Evolutionary conservation across 2,113 vertebrate genomes (phyloP), one percentile per base, ranked within the genome.

Genomic region (Mugil cephalus): DNA sequence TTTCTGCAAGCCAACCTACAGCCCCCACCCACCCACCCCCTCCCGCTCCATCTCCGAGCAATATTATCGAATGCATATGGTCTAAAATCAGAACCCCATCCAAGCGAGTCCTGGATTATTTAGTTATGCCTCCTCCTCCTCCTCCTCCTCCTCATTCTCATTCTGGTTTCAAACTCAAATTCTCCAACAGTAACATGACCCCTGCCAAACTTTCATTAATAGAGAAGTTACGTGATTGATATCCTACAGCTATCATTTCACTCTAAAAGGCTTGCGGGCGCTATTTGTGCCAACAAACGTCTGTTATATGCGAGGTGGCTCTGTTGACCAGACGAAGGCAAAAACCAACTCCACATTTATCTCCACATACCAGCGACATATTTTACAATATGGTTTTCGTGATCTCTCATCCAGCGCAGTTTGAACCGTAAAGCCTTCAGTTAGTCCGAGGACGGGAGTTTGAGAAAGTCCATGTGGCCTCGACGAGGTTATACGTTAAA

Each of bases 31-130:
- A 7, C 38, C 48, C 60, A 38, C 45, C 30, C 40, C 36, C 51
- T 62, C 76, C 14, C 59, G 48, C 60, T 45, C n/a, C 69, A n/a
- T 73, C 79, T 40, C 14, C 62, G 21, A 10, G 90, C 58, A 66
- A 71, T 79, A 90, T 96, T 96, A 96, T 95, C 93, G 86, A 93
- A 95, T 90, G 80, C 94, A 96, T 91, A 94, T 96, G 94, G 88
- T 86, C 89, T 77, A 71, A 88, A 93, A 91, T 91, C 79, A 72
- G 82, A 91, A 40, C 80, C 84, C 80, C 84, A 92, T 91, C 93
- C 94, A 95, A 92, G 86, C 92, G 45, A 82, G 91, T 92, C 90
- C 94, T 95, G 94, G 94, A 94, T 87, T 84, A 89, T 94, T 95
- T 96, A 94, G 94, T 92, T 94, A 65, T 87, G 88, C 76, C 75